A percentile compares a stretch with the other conserved stretches of the same genome.
Conservation (phyloP, 2,113 vertebrate genomes). For the Myanophis thanlyinensis region DNA sequence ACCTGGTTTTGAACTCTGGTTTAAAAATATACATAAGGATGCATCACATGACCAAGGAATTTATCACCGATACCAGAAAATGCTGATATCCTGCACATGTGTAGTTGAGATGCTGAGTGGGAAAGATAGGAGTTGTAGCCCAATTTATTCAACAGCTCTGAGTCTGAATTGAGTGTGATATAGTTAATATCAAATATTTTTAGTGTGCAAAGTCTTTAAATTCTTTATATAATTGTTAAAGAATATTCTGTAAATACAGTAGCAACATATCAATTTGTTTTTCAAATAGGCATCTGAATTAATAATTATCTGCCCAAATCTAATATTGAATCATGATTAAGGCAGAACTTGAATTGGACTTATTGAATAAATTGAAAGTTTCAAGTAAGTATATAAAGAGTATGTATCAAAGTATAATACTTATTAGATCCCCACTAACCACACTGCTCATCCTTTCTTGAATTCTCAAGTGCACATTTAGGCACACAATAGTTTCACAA, state of each 20-base stretch:
- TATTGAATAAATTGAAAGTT: neutral
- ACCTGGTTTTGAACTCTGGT: conserved; percentile 96
- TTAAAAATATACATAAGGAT: neutral
- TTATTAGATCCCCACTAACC: neutral
- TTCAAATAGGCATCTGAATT: neutral
- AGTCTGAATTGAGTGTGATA: neutral
- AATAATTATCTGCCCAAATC: neutral
- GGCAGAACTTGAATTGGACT: neutral
- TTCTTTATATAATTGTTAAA: neutral
- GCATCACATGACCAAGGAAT: conserved; percentile 1
- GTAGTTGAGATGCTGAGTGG: neutral
- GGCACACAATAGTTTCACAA: neutral
- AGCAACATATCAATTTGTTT: neutral
- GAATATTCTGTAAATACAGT: neutral
- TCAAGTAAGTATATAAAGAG: neutral
- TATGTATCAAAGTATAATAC: neutral
- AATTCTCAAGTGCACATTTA: neutral
- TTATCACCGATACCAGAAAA: neutral
- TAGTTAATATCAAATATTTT: neutral
- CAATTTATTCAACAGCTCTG: neutral
- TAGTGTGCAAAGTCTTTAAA: neutral
- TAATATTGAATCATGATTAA: neutral
- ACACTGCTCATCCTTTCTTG: neutral
- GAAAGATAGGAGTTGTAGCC: neutral
- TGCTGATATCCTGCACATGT: neutral